Percentiles rank a stretch among this genome's conserved stretches.
Evolutionary conservation across 2,113 vertebrate species (phyloP).

Genomic region (Plectropomus leopardus): DNA sequence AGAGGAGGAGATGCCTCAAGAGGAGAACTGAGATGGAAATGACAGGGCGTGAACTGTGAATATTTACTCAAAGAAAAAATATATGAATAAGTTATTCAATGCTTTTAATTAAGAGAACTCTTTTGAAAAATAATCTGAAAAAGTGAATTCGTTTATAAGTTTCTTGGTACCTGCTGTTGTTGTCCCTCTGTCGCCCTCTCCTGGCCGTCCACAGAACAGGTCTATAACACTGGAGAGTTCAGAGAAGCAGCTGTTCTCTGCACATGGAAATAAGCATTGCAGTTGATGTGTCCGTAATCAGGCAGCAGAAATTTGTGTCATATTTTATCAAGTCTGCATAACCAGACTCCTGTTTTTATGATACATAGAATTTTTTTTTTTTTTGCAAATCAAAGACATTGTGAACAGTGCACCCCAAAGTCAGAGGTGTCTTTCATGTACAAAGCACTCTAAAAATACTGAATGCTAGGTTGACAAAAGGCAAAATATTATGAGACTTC

Average conservation of each 20-base stretch:
- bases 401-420: constrained; percentile 25
- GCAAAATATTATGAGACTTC: constrained; percentile 11
- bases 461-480: constrained; percentile 2
- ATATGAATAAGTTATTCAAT: constrained; percentile 55
- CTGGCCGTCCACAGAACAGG: constrained; percentile 41
- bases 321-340: not conserved
- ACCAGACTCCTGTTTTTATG: constrained; percentile 19
- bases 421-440: constrained; percentile 10
- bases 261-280: constrained; percentile 9
- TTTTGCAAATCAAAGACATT: constrained; percentile 38
- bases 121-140: constrained; percentile 4
- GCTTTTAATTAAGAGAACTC: constrained; percentile 52
- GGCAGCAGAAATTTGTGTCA: constrained; percentile 12
- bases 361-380: not conserved
- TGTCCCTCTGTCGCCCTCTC: constrained; percentile 48
- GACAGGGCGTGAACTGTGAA: constrained; percentile 55
- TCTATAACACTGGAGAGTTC: constrained; percentile 50
- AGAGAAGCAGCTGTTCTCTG: constrained; percentile 37
- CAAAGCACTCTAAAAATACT: constrained; percentile 1
- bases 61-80: constrained; percentile 21
- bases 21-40: constrained; percentile 29
- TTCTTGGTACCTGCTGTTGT: constrained; percentile 13
- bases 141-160: constrained; percentile 13
- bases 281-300: constrained; percentile 6
- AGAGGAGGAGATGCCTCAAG: constrained; percentile 18